These are phyloP conservation scores for Pyrgilauda ruficollis DNA, from an alignment of 2,113 vertebrate species.

Conservation along the genomic window DNA sequence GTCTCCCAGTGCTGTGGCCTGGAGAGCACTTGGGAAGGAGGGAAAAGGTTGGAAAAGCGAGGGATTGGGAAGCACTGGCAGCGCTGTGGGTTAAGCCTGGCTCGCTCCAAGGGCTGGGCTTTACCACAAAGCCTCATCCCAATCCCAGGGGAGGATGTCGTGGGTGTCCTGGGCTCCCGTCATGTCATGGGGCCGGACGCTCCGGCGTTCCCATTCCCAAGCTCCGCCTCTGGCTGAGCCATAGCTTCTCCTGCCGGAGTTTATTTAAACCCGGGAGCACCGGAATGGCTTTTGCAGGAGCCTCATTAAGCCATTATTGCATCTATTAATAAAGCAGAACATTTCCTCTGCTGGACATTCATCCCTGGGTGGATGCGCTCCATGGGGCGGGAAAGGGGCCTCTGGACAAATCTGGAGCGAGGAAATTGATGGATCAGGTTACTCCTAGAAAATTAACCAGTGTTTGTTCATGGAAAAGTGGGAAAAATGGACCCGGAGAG, in stretches of 20 bases:
- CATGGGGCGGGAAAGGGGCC: neutral
- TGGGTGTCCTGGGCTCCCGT: neutral
- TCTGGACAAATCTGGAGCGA: neutral
- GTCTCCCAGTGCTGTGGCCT: neutral
- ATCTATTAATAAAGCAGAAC: slow-evolving; percentile 40
- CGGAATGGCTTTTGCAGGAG: slow-evolving; percentile 29
- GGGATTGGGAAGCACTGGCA: fast-evolving
- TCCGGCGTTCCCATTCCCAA: neutral
- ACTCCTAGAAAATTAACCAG: neutral
- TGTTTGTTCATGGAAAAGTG: neutral
- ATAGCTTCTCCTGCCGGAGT: neutral
- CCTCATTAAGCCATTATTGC: neutral
- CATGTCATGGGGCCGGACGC: fast-evolving
- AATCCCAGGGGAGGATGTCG: neutral
- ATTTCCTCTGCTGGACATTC: slow-evolving; percentile 2
- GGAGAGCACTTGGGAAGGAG: neutral
- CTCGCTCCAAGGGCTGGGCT: neutral
- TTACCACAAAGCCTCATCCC: neutral
- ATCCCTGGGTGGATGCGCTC: neutral
- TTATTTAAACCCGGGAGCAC: neutral
- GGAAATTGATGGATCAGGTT: neutral
- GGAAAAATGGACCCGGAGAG: neutral
- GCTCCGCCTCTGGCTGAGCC: neutral
- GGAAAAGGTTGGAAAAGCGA: neutral
- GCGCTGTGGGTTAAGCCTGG: neutral